These are phyloP conservation scores for Oppia nitens DNA, from an alignment of 1,140 invertebrate species.

Conservation along the genomic window DNA sequence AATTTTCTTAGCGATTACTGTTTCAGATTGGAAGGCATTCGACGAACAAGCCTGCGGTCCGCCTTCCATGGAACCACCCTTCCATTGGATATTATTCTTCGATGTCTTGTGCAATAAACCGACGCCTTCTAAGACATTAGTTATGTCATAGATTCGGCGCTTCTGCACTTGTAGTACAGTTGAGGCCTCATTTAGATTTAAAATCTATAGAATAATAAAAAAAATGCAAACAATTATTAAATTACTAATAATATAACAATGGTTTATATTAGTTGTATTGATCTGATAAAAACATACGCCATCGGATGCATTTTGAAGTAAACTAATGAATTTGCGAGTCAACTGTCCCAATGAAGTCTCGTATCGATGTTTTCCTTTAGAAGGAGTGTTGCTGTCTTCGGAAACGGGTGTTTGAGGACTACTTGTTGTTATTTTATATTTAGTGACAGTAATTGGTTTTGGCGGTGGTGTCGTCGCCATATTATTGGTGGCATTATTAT, in stretches of 20 bases:
- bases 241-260: background rate
- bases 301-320: slow-evolving; percentile 68
- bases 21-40: background rate
- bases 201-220: slow-evolving; percentile 23
- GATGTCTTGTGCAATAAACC: slow-evolving; percentile 93
- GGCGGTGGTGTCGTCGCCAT: too few relatives aligned
- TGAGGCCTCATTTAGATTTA: slow-evolving; percentile 77
- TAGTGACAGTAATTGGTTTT: background rate
- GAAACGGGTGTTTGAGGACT: background rate
- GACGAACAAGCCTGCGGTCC: slow-evolving; percentile 1
- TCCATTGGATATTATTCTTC: slow-evolving; percentile 93
- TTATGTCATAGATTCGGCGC: slow-evolving; percentile 97
- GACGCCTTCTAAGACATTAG: slow-evolving; percentile 97
- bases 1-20: background rate
- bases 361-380: slow-evolving; percentile 39
- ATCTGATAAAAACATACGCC: slow-evolving; percentile 41
- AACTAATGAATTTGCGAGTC: slow-evolving; percentile 77
- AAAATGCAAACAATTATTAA: background rate
- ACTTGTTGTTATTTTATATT: background rate
- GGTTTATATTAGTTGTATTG: background rate
- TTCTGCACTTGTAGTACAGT: slow-evolving; percentile 89
- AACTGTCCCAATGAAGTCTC: slow-evolving; percentile 79
- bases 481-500: too few relatives aligned
- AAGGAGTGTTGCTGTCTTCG: background rate
- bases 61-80: slow-evolving; percentile 12